Conservation (phyloP, 1,140 invertebrate genomes). For the Gyrodactylus salaris region DNA sequence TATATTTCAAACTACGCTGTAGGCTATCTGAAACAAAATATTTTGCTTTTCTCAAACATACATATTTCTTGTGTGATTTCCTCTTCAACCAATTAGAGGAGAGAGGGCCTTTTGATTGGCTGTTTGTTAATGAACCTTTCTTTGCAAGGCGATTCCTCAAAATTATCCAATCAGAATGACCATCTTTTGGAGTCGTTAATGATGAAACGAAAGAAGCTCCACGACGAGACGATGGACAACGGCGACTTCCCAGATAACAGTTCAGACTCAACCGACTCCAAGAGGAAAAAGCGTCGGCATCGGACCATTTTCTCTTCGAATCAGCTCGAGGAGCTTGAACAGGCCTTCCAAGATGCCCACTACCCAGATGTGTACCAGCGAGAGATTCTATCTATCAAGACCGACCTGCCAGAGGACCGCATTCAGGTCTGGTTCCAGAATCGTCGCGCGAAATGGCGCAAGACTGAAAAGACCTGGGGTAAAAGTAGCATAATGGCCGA, state of each 20-base stretch:
- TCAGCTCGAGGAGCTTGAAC: slow-evolving; percentile 91
- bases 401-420: slow-evolving; percentile 93
- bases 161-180: too few relatives aligned
- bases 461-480: slow-evolving; percentile 81
- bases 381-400: slow-evolving; percentile 87
- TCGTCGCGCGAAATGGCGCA: slow-evolving; percentile 19
- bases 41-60: too few relatives aligned
- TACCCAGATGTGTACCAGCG: slow-evolving; percentile 99
- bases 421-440: slow-evolving; percentile 42
- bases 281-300: slow-evolving; percentile 69
- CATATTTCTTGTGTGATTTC: too few relatives aligned
- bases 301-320: slow-evolving; percentile 89
- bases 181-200: too few relatives aligned
- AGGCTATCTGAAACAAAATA: too few relatives aligned
- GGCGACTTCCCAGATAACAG: not conserved
- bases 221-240: not conserved
- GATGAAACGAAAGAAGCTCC: not conserved
- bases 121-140: too few relatives aligned
- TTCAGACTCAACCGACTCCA: slow-evolving; percentile 17
- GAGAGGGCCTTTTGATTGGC: too few relatives aligned
- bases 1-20: too few relatives aligned
- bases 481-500: slow-evolving; percentile 95
- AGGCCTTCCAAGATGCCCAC: slow-evolving; percentile 93
- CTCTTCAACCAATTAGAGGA: too few relatives aligned
- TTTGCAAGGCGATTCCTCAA: too few relatives aligned